Evolutionary conservation across 2,113 vertebrate genomes (phyloP).

Genomic region (Anoura caudifer): DNA sequence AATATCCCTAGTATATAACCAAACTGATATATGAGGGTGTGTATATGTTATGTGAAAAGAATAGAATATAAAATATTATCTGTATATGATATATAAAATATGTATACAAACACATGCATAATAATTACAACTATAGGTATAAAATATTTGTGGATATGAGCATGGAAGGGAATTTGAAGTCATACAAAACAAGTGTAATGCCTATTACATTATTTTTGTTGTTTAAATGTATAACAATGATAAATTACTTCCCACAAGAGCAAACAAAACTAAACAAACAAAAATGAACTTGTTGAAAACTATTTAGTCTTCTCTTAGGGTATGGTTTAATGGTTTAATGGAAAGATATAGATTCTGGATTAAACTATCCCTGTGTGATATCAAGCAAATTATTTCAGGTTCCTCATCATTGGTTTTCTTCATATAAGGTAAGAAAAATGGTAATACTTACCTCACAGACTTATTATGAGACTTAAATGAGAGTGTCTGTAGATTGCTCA

Average conservation of each 20-base stretch:
- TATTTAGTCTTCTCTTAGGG: background rate
- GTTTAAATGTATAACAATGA: background rate
- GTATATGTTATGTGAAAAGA: background rate
- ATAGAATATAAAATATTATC: background rate
- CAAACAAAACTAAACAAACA: background rate
- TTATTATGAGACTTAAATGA: background rate
- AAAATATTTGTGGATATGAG: background rate
- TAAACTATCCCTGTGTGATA: background rate
- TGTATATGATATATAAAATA: background rate
- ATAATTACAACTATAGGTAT: background rate
- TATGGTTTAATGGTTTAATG: background rate
- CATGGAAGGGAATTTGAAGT: background rate
- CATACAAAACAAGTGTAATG: background rate
- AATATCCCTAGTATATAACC: background rate
- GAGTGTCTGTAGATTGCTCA: background rate
- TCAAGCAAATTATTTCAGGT: background rate
- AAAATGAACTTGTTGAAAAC: background rate
- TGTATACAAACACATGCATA: background rate
- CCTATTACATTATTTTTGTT: background rate
- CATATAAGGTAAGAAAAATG: background rate
- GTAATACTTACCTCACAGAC: background rate
- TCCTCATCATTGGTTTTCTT: background rate
- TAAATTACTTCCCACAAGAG: background rate
- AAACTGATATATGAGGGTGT: background rate
- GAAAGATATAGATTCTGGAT: background rate